Percentiles rank a stretch among this genome's conserved stretches.
Evolutionary conservation across 2,113 vertebrate genomes (phyloP).

Genomic region (Chaetorhynchus papuensis): DNA sequence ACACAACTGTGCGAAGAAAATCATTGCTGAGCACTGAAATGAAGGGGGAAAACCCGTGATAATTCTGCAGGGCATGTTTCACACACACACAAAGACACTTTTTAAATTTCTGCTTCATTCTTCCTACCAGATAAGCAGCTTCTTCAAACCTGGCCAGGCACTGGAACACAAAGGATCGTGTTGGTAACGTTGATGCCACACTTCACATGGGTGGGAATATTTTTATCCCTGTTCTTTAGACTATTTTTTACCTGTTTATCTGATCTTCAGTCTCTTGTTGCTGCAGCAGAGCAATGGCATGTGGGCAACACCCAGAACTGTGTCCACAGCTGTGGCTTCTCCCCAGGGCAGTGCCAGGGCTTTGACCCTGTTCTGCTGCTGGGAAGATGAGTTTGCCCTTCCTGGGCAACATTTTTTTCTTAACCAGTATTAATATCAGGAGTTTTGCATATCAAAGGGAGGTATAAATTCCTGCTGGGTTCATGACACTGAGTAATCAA

Average conservation of each 20-base stretch:
- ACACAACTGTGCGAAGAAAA: background rate
- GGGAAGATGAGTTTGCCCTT: background rate
- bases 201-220: rapidly evolving
- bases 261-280: background rate
- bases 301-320: background rate
- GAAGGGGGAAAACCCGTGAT: background rate
- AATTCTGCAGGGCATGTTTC: background rate
- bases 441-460: background rate
- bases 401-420: background rate
- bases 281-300: background rate
- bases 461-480: background rate
- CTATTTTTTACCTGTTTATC: background rate
- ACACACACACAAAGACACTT: background rate
- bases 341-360: background rate
- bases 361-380: background rate
- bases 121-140: background rate
- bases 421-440: background rate
- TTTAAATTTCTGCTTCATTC: background rate
- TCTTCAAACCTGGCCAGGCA: background rate
- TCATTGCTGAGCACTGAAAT: background rate
- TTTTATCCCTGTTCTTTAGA: background rate
- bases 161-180: rapidly evolving
- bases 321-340: background rate
- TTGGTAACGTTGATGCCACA: rapidly evolving
- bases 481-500: background rate